phyloP scores from a whole-genome alignment of 1,140 invertebrate genomes.

The Hesperophylax magnus region DNA sequence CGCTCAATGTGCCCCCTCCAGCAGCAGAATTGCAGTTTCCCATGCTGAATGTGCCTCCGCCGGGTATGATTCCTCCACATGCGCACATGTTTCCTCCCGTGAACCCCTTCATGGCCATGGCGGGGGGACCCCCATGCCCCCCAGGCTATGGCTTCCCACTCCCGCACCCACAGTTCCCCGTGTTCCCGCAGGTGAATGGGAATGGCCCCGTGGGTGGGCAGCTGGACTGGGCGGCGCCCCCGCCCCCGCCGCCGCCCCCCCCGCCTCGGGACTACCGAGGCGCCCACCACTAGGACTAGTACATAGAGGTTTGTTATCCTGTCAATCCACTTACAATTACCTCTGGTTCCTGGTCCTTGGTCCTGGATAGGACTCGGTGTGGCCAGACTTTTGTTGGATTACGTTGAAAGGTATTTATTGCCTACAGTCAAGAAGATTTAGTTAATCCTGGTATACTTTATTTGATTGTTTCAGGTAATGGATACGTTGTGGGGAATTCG shows the following conservation, averaged over 20 bases:
- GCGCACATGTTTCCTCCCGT: constrained; percentile 21
- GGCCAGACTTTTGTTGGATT: constrained; percentile 7
- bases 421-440: constrained; percentile 3
- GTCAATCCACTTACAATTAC: background rate
- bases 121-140: constrained; percentile 10
- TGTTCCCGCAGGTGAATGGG: constrained; percentile 55
- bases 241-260: constrained; percentile 43
- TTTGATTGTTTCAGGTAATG: constrained; percentile 56
- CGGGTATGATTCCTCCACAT: constrained; percentile 10
- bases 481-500: constrained; percentile 55
- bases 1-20: background rate
- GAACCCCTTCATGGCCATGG: constrained; percentile 4
- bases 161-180: constrained; percentile 43
- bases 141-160: background rate
- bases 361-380: background rate
- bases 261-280: constrained; percentile 41
- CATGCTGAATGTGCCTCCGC: constrained; percentile 30
- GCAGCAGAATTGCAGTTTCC: background rate
- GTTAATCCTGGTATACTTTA: constrained; percentile 51
- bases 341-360: background rate
- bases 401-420: constrained; percentile 2
- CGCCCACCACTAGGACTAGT: constrained; percentile 47
- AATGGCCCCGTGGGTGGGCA: constrained; percentile 43
- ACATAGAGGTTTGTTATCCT: constrained; percentile 52
- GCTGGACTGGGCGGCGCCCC: constrained; percentile 54